These are phyloP conservation scores for Phocoena sinus DNA, from an alignment of 2,113 vertebrate genomes.

Conservation along the genomic window DNA sequence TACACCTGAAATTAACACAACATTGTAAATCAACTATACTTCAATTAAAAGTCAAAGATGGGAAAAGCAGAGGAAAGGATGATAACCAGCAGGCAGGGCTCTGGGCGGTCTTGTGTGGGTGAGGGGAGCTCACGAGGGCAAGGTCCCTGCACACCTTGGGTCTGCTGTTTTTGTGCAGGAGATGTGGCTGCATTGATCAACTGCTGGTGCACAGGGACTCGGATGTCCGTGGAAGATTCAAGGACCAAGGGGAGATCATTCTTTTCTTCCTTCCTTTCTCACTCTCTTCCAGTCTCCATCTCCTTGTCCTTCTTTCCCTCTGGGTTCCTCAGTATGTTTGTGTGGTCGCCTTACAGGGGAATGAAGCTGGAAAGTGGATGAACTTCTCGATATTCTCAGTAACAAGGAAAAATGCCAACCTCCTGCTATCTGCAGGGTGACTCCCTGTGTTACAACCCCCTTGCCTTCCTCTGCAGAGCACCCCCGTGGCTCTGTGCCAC, in stretches of 20 bases:
- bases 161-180: not conserved
- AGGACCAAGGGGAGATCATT: not conserved
- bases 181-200: not conserved
- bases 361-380: not conserved
- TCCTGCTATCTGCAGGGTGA: not conserved
- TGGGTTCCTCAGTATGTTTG: not conserved
- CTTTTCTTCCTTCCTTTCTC: not conserved
- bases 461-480: not conserved
- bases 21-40: too few species aligned
- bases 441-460: not conserved
- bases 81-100: too few species aligned
- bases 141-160: not conserved
- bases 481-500: not conserved
- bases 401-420: not conserved
- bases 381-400: not conserved
- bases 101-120: not conserved
- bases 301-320: too few species aligned
- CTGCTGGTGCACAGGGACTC: not conserved
- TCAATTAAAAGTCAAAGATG: too few species aligned
- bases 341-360: not conserved
- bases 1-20: too few species aligned
- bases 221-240: not conserved
- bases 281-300: not conserved
- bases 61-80: not conserved
- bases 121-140: not conserved